Conservation (phyloP, 2,888 invertebrate species). For the Epirrhoe alternata region DNA sequence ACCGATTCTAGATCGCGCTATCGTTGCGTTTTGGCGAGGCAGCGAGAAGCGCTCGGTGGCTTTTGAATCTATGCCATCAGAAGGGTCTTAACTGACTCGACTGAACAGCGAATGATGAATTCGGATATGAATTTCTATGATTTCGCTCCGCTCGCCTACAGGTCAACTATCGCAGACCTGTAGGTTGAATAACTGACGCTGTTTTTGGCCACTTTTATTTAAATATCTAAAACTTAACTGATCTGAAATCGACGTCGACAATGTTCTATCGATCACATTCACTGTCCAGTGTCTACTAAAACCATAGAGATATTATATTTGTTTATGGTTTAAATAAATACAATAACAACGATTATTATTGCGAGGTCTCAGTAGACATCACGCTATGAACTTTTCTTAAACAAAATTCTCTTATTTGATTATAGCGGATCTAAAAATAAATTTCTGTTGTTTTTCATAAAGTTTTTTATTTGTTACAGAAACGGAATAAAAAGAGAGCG, state of each 20-base stretch:
- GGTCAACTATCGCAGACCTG: conserved; percentile 76
- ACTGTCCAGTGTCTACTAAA: too few species aligned
- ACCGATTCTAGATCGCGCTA: conserved; percentile 49
- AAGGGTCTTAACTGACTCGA: conserved; percentile 83
- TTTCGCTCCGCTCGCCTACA: conserved; percentile 67
- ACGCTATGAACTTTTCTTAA: background rate
- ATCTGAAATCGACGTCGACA: too few species aligned
- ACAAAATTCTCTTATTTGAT: background rate
- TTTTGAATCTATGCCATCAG: conserved; percentile 55
- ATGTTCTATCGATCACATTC: too few species aligned
- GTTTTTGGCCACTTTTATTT: conserved; percentile 66
- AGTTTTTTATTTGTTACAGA: conserved; percentile 62
- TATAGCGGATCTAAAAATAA: conserved; percentile 2
- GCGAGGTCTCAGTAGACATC: background rate
- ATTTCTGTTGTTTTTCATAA: background rate
- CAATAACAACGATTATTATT: too few species aligned
- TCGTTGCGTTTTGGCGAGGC: conserved; percentile 41
- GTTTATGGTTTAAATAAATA: too few species aligned
- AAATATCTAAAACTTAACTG: background rate
- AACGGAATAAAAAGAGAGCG: conserved; percentile 59
- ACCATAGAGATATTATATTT: too few species aligned
- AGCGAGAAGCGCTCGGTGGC: conserved; percentile 5
- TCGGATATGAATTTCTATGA: conserved; percentile 71
- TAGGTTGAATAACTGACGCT: conserved; percentile 71
- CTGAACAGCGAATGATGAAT: conserved; percentile 82